Base-by-base conservation (phyloP, 1,140 invertebrate species). In the Calephelis virginiensis region DNA sequence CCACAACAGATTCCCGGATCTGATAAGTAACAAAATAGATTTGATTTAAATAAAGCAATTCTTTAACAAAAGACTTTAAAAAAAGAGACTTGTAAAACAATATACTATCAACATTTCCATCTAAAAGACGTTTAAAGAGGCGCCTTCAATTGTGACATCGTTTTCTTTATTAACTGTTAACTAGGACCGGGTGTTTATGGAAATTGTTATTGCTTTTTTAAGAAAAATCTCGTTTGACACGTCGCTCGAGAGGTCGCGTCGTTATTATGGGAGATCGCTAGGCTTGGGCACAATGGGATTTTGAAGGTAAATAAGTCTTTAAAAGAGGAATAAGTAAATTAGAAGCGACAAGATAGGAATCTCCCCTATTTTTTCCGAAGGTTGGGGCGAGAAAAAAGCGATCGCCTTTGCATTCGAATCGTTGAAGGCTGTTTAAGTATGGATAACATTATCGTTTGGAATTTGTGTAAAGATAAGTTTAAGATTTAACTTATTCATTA, bases 311-410 rank as follows among this genome's bases (percentile, higher is more conserved):
- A 93, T 93, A 93, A 92, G 92, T 93, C 92, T 93, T 92, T 92
- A 93, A 92, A 91, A 92, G 90, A 92, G 92, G 89, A 92, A 93
- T 93, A 93, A 93, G 92, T 93, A 93, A 93, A 93, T 93, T 93
- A 93, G 92, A 93, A 93, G 92, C 92, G 90, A 91, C 89, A 92
- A 91, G 93, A 93, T 93, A 93, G 91, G 92, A 92, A 93, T 93
- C 93, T 93, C 92, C 92, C 93, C 92, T 91, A 92, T 91, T 90
- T 91, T 86, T 91, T 84, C 71, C 82, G 76, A 86, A 85, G 82
- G 76, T 75, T 83, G 79, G 86, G 86, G 85, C 76, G 83, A 82
- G 77, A 87, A 89, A 90, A 89, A 91, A 82, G 77, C 82, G 85
- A 91, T 91, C 86, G 88, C 86, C 87, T 86, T 85, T 79, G 70